Conservation (phyloP, 2,797 vertebrate species). For the Pangasius mekongensis region DNA sequence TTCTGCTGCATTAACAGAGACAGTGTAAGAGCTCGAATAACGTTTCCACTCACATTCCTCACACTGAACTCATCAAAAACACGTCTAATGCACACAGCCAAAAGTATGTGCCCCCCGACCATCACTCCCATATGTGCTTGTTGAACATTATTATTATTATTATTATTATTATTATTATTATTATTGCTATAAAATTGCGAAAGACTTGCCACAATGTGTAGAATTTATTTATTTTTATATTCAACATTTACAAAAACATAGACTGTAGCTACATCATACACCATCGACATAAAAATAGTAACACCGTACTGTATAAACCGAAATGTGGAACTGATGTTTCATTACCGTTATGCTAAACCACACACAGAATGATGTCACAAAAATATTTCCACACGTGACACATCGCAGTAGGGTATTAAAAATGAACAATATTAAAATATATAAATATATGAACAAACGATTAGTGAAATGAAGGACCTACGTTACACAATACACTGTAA, state of each 20-base stretch:
- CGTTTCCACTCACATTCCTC: background rate
- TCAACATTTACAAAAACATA: background rate
- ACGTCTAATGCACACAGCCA: background rate
- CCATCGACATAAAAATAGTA: background rate
- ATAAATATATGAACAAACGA: background rate
- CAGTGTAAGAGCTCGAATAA: background rate
- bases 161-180: too few species aligned
- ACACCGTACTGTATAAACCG: background rate
- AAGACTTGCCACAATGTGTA: background rate
- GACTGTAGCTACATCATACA: background rate
- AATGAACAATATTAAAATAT: background rate
- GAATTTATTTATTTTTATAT: background rate
- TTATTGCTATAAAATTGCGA: constrained; percentile 17
- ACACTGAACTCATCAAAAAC: background rate
- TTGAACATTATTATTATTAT: background rate
- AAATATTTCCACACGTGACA: background rate
- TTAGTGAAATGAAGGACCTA: background rate
- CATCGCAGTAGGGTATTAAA: background rate
- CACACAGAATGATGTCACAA: background rate
- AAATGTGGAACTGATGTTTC: background rate
- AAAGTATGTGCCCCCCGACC: background rate
- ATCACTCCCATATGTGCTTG: too few species aligned
- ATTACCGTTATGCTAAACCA: background rate
- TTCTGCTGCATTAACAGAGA: background rate
- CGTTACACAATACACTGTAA: background rate